phyloP scores from a whole-genome alignment of 1,140 invertebrate genomes.

The Dryas iulia region DNA sequence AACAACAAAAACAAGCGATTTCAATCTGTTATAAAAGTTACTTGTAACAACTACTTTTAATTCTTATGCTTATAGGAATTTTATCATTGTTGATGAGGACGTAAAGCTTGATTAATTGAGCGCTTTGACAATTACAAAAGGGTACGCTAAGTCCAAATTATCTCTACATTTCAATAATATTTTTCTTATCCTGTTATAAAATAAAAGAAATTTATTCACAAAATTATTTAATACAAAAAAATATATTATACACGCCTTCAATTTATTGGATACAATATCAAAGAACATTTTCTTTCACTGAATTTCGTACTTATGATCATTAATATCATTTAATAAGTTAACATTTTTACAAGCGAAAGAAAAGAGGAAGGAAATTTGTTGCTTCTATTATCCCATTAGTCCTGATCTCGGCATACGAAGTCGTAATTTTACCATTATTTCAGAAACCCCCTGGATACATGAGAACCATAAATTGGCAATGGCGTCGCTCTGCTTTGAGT shows the following conservation, averaged over 20 bases:
- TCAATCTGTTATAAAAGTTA: too few relatives aligned
- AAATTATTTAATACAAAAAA: background rate
- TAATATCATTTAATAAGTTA: background rate
- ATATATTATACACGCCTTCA: background rate
- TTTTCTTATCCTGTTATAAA: too few relatives aligned
- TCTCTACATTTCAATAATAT: too few relatives aligned
- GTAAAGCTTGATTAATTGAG: too few relatives aligned
- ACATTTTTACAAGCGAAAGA: background rate
- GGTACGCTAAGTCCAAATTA: too few relatives aligned
- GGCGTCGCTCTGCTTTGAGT: conserved; percentile 58
- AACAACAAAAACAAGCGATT: too few relatives aligned
- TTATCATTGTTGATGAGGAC: too few relatives aligned
- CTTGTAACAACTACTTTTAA: too few relatives aligned
- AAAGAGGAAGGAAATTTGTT: background rate
- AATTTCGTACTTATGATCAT: background rate
- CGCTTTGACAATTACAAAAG: too few relatives aligned
- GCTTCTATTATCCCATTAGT: conserved; percentile 3
- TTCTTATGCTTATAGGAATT: too few relatives aligned
- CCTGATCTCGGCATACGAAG: background rate
- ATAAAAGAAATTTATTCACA: background rate
- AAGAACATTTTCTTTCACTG: background rate
- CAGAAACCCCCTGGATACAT: conserved; percentile 33
- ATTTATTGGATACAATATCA: background rate
- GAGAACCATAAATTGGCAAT: conserved; percentile 60
- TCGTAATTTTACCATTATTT: conserved; percentile 18